These are phyloP conservation scores for Pseudanteris insignis DNA, from an alignment of 2,888 invertebrate species.

Conservation along the genomic window DNA sequence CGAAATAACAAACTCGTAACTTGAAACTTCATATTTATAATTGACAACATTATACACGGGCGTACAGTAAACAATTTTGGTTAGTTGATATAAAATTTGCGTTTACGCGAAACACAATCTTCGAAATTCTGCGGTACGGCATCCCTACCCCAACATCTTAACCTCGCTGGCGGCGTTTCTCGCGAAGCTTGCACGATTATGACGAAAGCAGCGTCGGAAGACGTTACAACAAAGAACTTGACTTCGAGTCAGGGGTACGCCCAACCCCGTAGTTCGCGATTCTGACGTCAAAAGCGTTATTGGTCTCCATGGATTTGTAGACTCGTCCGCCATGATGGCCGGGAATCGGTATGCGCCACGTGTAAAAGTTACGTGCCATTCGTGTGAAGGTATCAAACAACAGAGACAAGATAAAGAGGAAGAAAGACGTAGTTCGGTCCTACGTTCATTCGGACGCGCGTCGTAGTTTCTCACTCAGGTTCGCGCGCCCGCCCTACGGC, in stretches of 20 bases:
- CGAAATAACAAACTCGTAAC: too few species aligned
- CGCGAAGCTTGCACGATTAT: too few species aligned
- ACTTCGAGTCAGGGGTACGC: not conserved
- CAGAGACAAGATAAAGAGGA: conserved; percentile 20
- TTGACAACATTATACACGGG: too few species aligned
- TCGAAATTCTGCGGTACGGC: not conserved
- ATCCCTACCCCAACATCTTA: too few species aligned
- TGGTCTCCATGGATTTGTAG: conserved; percentile 17
- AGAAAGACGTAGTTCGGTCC: conserved; percentile 22
- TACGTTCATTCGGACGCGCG: conserved; percentile 27
- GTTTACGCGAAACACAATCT: too few species aligned
- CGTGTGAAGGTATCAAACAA: conserved; percentile 33
- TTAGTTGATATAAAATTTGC: too few species aligned
- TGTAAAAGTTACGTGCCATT: conserved; percentile 31
- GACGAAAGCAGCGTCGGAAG: too few species aligned
- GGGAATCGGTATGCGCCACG: conserved; percentile 38
- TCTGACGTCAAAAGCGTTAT: conserved; percentile 23
- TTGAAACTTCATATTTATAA: too few species aligned
- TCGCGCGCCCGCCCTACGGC: conserved; percentile 17
- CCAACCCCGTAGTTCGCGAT: conserved; percentile 4
- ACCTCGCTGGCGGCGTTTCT: too few species aligned
- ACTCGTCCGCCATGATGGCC: conserved; percentile 27
- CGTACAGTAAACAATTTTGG: too few species aligned
- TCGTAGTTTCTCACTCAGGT: too few species aligned
- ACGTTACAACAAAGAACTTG: not conserved